Evolutionary conservation across 2,888 invertebrate genomes (phyloP), one percentile per base, ranked within the genome.

Genomic region (Caenorhabditis virilis): DNA sequence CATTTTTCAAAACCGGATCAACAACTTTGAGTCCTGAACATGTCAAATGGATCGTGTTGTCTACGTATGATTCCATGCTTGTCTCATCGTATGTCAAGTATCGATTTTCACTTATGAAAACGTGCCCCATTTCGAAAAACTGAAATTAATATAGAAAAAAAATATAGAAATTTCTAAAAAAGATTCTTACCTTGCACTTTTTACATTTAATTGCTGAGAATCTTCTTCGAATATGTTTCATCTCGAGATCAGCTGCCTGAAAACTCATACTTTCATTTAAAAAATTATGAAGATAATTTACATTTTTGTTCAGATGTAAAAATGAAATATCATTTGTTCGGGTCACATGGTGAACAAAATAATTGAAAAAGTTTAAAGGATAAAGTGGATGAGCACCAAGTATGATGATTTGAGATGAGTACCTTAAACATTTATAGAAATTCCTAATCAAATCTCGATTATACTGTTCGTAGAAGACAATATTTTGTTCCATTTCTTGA

Each of bases 41-140:
- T 7, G 63, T 63, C 15, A 63, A 23, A 48, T 63, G 63, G 38
- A 63, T 57, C 1, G 49, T 22, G 20, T 63, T 63, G 46, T 63
- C 63, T 13, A 63, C 49, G 27, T 49, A 63, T 2, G 57, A 46
- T 26, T 56, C 39, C 57, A 57, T 53, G 13, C 18, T 20, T 0
- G 45, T 45, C 27, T 57, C 23, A 33, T 63, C 63, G 36, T 53
- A 63, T 9, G 57, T 49, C 35, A 63, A 27, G 22, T 63, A 63
- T 33, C 50, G 49, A 15, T 57, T 45, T 1, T 25, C 27, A 23
- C 51, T 51, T 0, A 47, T 27, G 30, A 61, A 61, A 0, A 51
- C 39, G 41, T 54, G 55, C 20, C 61, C 49, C 11, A 61, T 15
- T 18, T 61, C 61, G 47, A 27, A 60, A 35, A 60, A 53, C 60